These are phyloP conservation scores for Drosophila sp. DNA, from an alignment of 1,140 invertebrate species.

Conservation along the genomic window DNA sequence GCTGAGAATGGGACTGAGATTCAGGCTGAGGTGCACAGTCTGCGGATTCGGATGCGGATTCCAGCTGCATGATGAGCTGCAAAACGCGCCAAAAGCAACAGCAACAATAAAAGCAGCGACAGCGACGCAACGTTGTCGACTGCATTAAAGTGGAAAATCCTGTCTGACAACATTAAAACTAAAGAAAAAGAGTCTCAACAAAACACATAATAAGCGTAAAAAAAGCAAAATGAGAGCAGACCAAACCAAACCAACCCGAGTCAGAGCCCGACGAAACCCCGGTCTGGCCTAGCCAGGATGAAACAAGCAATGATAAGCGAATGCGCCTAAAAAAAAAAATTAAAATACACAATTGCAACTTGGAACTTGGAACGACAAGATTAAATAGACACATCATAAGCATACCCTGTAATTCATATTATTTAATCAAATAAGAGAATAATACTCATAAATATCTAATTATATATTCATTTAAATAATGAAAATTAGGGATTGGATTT, in stretches of 20 bases:
- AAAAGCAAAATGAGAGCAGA: constrained; percentile 77
- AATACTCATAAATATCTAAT: too few species aligned
- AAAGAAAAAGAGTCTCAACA: constrained; percentile 44
- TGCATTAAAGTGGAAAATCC: constrained; percentile 81
- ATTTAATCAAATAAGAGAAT: too few species aligned
- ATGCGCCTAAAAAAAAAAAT: constrained; percentile 38
- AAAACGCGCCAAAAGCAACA: constrained; percentile 59
- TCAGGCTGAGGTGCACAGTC: constrained; percentile 17
- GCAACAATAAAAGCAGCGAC: constrained; percentile 26
- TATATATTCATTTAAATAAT: too few species aligned
- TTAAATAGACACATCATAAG: background rate
- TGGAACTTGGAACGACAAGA: background rate
- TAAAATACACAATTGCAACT: constrained; percentile 18
- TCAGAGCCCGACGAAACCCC: constrained; percentile 33
- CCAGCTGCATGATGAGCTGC: constrained; percentile 70
- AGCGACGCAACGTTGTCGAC: constrained; percentile 43
- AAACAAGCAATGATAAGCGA: constrained; percentile 60
- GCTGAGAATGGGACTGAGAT: constrained; percentile 8
- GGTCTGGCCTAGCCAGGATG: constrained; percentile 23
- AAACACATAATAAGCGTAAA: constrained; percentile 79
- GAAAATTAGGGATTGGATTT: too few species aligned
- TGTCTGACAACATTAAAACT: constrained; percentile 79
- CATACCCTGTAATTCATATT: background rate
- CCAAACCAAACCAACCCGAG: constrained; percentile 53
- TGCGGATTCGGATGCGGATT: constrained; percentile 29